Conservation (phyloP, 2,113 vertebrate genomes). For the Chamaetylas fuelleborni region DNA sequence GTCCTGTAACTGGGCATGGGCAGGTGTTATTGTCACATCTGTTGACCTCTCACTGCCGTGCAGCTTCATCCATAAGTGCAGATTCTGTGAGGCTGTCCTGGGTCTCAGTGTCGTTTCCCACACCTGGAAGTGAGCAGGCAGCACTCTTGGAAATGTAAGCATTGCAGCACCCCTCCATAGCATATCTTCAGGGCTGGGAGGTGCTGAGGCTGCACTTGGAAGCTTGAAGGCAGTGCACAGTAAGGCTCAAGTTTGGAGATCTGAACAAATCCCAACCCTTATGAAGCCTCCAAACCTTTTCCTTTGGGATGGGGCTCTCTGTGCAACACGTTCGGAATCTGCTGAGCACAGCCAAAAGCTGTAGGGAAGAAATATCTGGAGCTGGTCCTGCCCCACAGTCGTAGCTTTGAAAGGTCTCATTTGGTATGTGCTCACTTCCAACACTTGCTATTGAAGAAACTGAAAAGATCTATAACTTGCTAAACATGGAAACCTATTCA, state of each 20-base stretch:
- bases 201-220: not conserved
- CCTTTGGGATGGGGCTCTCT: not conserved
- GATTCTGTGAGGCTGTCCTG: not conserved
- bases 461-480: not conserved
- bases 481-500: not conserved
- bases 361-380: not conserved
- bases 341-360: not conserved
- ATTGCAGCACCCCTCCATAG: not conserved
- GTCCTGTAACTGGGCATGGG: not conserved
- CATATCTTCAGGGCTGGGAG: rapidly evolving
- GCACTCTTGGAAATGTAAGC: not conserved
- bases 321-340: not conserved
- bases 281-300: not conserved
- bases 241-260: not conserved
- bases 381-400: not conserved
- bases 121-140: not conserved
- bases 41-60: not conserved
- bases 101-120: not conserved
- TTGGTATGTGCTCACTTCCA: not conserved
- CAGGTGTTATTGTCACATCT: not conserved
- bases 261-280: not conserved
- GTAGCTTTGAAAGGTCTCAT: not conserved
- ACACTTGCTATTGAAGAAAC: not conserved
- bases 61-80: not conserved
- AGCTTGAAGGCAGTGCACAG: not conserved